These are phyloP conservation scores for Hoplodrina blanda DNA, from an alignment of 2,888 invertebrate genomes.

Conservation along the genomic window DNA sequence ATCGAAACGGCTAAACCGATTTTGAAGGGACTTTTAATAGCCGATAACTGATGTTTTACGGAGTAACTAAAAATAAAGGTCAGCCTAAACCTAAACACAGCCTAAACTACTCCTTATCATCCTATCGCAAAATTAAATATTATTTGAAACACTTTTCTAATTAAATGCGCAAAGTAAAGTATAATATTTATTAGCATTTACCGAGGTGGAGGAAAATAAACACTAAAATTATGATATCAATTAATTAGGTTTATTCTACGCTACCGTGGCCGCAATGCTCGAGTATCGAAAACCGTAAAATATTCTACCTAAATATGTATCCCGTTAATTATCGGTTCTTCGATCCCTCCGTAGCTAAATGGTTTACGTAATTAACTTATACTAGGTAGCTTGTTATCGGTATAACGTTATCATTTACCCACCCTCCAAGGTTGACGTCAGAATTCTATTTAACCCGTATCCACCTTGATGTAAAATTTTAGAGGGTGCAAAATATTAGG, in stretches of 20 bases:
- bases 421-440: slow-evolving; percentile 16
- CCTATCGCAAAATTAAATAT: background rate
- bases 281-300: slow-evolving; percentile 26
- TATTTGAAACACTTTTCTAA: background rate
- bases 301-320: slow-evolving; percentile 2
- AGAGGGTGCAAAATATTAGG: slow-evolving; percentile 38
- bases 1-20: too few relatives aligned
- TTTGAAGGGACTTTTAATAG: too few relatives aligned
- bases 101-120: too few relatives aligned
- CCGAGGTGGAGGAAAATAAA: background rate
- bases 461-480: slow-evolving; percentile 30
- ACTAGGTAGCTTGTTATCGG: slow-evolving; percentile 5
- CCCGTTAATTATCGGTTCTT: slow-evolving; percentile 12
- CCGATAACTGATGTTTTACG: too few relatives aligned
- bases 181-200: background rate
- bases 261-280: slow-evolving; percentile 1
- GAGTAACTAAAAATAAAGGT: too few relatives aligned
- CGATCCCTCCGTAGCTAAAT: background rate
- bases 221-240: slow-evolving; percentile 9
- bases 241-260: slow-evolving; percentile 12
- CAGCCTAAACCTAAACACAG: too few relatives aligned
- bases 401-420: slow-evolving; percentile 25
- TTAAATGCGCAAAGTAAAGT: slow-evolving; percentile 1
- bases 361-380: slow-evolving; percentile 3
- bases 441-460: slow-evolving; percentile 39